These are phyloP conservation scores for Herminia tarsipennalis DNA, from an alignment of 2,888 invertebrate species.

Conservation along the genomic window DNA sequence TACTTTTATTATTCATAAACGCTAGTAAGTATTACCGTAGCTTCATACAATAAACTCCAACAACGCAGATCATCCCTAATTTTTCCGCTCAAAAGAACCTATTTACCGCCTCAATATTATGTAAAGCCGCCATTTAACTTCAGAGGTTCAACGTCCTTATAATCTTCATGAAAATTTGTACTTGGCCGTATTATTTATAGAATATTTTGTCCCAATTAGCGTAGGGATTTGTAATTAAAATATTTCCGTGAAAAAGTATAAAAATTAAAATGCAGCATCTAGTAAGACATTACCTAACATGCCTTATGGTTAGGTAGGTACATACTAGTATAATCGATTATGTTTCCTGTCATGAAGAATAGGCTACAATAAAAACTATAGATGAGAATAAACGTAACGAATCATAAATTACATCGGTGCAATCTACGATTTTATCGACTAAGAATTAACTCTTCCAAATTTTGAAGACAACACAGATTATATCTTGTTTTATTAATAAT, in stretches of 20 bases:
- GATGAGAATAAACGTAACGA: slow-evolving; percentile 28
- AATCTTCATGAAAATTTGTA: slow-evolving; percentile 18
- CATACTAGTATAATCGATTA: too few species aligned
- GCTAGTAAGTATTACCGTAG: slow-evolving; percentile 6
- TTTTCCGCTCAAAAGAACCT: slow-evolving; percentile 31
- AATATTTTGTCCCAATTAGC: not conserved
- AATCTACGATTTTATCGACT: slow-evolving; percentile 33
- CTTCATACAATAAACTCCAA: slow-evolving; percentile 33
- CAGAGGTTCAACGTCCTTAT: slow-evolving; percentile 40
- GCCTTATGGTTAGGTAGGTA: too few species aligned
- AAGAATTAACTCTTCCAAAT: slow-evolving; percentile 8
- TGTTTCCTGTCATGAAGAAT: too few species aligned
- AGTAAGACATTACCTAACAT: too few species aligned
- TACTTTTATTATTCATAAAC: not conserved
- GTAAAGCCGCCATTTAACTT: slow-evolving; percentile 26
- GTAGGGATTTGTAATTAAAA: too few species aligned
- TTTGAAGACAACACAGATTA: not conserved
- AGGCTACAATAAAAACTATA: not conserved
- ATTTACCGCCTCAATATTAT: slow-evolving; percentile 28
- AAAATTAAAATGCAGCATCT: not conserved
- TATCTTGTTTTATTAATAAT: not conserved
- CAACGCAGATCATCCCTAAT: slow-evolving; percentile 30
- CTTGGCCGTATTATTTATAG: slow-evolving; percentile 9
- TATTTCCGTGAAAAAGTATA: not conserved
- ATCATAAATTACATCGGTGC: slow-evolving; percentile 29